phyloP scores from a whole-genome alignment of 1,140 invertebrate species.

The Dinothrombium tinctorium region DNA sequence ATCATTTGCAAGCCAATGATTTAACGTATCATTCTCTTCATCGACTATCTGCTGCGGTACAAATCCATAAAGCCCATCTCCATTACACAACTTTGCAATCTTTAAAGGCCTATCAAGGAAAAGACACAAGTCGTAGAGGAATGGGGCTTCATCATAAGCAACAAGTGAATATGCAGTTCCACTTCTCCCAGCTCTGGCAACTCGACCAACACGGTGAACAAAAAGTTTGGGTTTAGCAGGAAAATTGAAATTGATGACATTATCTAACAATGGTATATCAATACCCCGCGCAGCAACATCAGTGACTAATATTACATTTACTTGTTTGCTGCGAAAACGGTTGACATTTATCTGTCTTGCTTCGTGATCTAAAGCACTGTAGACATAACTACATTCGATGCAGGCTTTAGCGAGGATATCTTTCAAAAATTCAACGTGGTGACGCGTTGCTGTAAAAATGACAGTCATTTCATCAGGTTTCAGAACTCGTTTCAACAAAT shows the following conservation, averaged over 20 bases:
- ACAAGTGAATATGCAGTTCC: slow-evolving; percentile 76
- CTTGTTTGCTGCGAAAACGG: slow-evolving; percentile 49
- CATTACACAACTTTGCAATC: slow-evolving; percentile 20
- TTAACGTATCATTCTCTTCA: slow-evolving; percentile 51
- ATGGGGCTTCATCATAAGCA: slow-evolving; percentile 64
- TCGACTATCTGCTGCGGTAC: slow-evolving; percentile 60
- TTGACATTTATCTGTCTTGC: slow-evolving; percentile 85
- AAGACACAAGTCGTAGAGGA: slow-evolving; percentile 73
- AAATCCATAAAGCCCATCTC: slow-evolving; percentile 34
- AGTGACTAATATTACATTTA: slow-evolving; percentile 66
- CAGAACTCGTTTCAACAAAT: slow-evolving; percentile 51
- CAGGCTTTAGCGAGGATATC: slow-evolving; percentile 47
- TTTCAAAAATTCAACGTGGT: slow-evolving; percentile 90
- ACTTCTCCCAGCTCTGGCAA: slow-evolving; percentile 72
- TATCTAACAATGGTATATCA: slow-evolving; percentile 85
- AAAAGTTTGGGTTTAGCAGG: slow-evolving; percentile 90
- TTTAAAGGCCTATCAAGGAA: slow-evolving; percentile 59
- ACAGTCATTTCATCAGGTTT: slow-evolving; percentile 47
- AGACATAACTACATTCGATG: slow-evolving; percentile 67
- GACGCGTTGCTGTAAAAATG: slow-evolving; percentile 87
- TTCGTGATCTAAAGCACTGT: slow-evolving; percentile 78
- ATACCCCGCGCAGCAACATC: slow-evolving; percentile 92
- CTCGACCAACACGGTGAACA: slow-evolving; percentile 90
- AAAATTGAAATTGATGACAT: slow-evolving; percentile 93
- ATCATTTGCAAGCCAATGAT: slow-evolving; percentile 40